Evolutionary conservation across 1,140 invertebrate species (phyloP).

Genomic region (Argopecten irradians): DNA sequence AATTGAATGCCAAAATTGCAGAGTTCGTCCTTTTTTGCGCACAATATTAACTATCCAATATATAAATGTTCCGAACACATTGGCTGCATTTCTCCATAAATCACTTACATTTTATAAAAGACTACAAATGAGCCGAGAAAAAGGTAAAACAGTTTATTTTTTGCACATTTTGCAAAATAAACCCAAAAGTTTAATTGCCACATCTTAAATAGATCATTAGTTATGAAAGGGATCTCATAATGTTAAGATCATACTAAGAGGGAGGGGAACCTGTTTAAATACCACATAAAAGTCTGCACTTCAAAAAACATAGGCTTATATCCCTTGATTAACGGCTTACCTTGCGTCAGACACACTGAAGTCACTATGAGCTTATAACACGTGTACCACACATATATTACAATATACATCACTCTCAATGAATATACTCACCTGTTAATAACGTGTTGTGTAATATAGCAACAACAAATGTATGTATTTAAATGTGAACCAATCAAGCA

Average conservation of each 20-base stretch:
- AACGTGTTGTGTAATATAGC: constrained; percentile 18
- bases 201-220: neutral
- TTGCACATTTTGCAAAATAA: constrained; percentile 18
- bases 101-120: neutral
- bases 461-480: constrained; percentile 19
- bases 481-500: constrained; percentile 21
- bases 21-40: no score
- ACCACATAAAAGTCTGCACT: constrained; percentile 21
- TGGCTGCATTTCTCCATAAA: neutral
- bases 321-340: constrained; percentile 20
- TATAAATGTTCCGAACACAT: neutral
- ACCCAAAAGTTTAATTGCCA: constrained; percentile 15
- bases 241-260: constrained; percentile 22
- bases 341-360: constrained; percentile 15
- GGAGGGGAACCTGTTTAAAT: constrained; percentile 20
- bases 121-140: neutral
- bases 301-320: constrained; percentile 23
- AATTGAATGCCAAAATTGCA: no score
- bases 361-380: constrained; percentile 16
- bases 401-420: neutral
- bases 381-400: constrained; percentile 20
- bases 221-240: constrained; percentile 18
- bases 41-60: no score
- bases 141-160: constrained; percentile 23
- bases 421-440: constrained; percentile 14